These are phyloP conservation scores for Xerus rutilus DNA, from an alignment of 2,797 vertebrate species.

Conservation along the genomic window DNA sequence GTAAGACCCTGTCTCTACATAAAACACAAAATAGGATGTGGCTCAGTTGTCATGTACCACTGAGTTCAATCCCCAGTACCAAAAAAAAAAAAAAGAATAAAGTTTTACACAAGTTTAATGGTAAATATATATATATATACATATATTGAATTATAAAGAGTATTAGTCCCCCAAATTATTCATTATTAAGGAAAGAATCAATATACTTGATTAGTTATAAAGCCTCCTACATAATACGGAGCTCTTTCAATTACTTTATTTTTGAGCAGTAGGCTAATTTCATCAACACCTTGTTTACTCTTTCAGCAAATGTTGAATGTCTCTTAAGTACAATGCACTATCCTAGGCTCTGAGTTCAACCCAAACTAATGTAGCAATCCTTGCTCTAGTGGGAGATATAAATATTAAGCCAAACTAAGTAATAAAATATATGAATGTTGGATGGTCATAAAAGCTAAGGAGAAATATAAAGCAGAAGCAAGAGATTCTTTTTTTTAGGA, in stretches of 20 bases:
- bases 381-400: neutral
- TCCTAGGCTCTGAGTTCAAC: neutral
- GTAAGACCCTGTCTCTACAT: no score
- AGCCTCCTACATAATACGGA: neutral
- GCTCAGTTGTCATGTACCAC: no score
- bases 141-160: neutral
- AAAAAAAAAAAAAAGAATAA: no score
- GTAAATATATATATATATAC: neutral
- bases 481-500: neutral
- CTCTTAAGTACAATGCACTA: neutral
- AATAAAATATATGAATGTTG: neutral
- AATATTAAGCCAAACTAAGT: neutral
- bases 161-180: neutral
- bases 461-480: neutral
- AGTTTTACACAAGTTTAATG: neutral
- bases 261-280: neutral
- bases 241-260: neutral
- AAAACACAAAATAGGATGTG: no score
- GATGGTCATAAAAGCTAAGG: neutral
- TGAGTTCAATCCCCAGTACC: no score
- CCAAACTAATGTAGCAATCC: neutral
- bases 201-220: neutral
- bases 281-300: neutral
- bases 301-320: neutral
- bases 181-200: neutral